Conservation (phyloP, 2,113 vertebrate species). For the Plectropomus leopardus region DNA sequence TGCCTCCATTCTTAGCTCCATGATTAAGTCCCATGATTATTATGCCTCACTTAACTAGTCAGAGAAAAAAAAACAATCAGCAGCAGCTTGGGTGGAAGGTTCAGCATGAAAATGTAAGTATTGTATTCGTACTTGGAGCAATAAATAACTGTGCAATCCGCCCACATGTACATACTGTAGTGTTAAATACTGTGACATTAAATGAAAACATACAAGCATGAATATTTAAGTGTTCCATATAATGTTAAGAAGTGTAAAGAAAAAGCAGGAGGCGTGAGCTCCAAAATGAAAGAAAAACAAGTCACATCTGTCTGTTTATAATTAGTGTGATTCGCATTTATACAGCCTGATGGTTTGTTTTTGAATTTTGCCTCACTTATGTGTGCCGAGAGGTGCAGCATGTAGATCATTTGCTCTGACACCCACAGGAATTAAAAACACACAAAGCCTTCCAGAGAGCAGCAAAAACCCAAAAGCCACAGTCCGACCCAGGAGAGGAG, state of each 20-base stretch:
- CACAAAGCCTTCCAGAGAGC: too few species aligned
- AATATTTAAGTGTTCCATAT: not conserved
- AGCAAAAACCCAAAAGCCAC: too few species aligned
- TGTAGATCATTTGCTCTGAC: too few species aligned
- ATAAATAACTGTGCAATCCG: not conserved
- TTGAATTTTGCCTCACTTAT: too few species aligned
- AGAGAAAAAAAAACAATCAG: slow-evolving; percentile 9
- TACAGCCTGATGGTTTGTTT: too few species aligned
- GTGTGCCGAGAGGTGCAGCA: too few species aligned
- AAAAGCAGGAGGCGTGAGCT: not conserved
- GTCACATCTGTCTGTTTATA: too few species aligned
- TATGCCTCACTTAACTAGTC: slow-evolving; percentile 35
- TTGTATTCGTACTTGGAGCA: not conserved
- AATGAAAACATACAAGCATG: not conserved
- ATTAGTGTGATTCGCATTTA: too few species aligned
- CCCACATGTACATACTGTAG: not conserved
- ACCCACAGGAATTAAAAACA: too few species aligned
- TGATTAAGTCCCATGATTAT: slow-evolving; percentile 42
- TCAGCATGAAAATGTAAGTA: not conserved
- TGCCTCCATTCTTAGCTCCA: slow-evolving; percentile 41
- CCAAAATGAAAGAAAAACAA: not conserved
- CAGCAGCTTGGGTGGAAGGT: slow-evolving; percentile 17
- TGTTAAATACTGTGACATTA: not conserved
- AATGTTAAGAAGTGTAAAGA: not conserved
- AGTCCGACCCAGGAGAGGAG: too few species aligned